These are phyloP conservation scores for Echeneis naucrates DNA, from an alignment of 2,797 vertebrate species.

Conservation along the genomic window DNA sequence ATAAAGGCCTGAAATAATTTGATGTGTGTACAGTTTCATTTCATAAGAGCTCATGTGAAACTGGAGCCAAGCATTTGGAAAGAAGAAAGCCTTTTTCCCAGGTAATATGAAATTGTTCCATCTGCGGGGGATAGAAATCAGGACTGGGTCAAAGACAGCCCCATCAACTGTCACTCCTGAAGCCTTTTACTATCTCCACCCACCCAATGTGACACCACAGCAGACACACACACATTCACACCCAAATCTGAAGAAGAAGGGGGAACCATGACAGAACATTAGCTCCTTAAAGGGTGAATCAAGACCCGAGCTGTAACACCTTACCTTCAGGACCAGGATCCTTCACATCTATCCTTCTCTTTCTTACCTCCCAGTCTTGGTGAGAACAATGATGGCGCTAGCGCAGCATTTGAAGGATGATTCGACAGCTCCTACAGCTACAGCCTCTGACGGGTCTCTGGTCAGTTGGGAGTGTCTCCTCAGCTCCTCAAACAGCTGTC, in stretches of 20 bases:
- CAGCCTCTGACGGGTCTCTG: slow-evolving; percentile 93
- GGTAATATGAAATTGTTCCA: too few species aligned
- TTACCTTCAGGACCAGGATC: slow-evolving; percentile 57
- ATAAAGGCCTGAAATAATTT: neutral
- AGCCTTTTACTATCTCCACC: slow-evolving; percentile 25
- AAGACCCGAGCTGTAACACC: neutral
- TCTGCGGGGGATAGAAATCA: slow-evolving; percentile 11
- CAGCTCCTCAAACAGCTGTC: slow-evolving; percentile 97
- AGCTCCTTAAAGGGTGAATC: slow-evolving; percentile 2
- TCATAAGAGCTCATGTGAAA: neutral
- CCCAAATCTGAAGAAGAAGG: neutral
- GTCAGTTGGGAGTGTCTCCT: slow-evolving; percentile 91
- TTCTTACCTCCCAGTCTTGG: slow-evolving; percentile 97
- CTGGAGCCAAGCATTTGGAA: neutral
- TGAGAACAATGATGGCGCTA: slow-evolving; percentile 95
- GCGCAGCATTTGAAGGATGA: slow-evolving; percentile 97
- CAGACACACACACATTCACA: slow-evolving; percentile 18
- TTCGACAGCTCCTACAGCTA: slow-evolving; percentile 96
- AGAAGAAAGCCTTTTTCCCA: neutral
- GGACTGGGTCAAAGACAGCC: slow-evolving; percentile 5
- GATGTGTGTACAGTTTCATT: neutral
- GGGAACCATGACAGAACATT: slow-evolving; percentile 2
- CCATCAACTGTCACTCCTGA: neutral
- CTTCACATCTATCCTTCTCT: slow-evolving; percentile 1
- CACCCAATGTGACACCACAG: slow-evolving; percentile 4